Conservation (phyloP, 2,888 invertebrate species). For the Xanthorhoe designata region DNA sequence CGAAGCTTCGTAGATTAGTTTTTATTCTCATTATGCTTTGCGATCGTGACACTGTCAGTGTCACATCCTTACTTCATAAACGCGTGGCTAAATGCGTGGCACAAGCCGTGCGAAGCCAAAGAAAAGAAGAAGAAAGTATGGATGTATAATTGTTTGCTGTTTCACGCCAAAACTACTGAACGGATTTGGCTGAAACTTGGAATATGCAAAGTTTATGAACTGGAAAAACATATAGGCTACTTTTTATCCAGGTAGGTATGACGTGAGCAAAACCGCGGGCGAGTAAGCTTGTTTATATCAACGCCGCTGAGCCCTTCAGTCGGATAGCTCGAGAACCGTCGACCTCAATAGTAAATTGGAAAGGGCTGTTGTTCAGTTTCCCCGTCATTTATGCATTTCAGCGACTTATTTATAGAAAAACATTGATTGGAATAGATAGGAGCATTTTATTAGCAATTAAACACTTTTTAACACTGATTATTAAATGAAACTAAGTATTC, state of each 20-base stretch:
- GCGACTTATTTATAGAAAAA: background rate
- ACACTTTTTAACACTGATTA: too few species aligned
- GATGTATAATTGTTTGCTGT: too few species aligned
- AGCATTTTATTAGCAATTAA: too few species aligned
- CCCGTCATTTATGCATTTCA: constrained; percentile 13
- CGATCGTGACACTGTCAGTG: constrained; percentile 2
- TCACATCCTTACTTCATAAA: constrained; percentile 2
- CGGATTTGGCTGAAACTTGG: background rate
- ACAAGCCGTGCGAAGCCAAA: too few species aligned
- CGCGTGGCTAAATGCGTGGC: too few species aligned
- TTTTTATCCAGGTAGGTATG: too few species aligned
- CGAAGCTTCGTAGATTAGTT: constrained; percentile 20
- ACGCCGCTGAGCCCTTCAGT: constrained; percentile 16
- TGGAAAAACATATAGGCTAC: too few species aligned
- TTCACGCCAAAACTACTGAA: too few species aligned
- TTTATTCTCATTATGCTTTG: constrained; percentile 26
- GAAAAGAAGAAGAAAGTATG: too few species aligned
- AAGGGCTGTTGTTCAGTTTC: constrained; percentile 27
- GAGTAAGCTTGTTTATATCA: background rate
- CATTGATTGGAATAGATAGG: background rate
- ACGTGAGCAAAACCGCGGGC: too few species aligned
- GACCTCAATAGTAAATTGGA: constrained; percentile 47
- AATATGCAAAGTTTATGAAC: background rate
- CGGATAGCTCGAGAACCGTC: constrained; percentile 37
- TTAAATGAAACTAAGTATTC: too few species aligned